These are phyloP conservation scores for Scaptomyza hsui DNA, from an alignment of 1,140 invertebrate genomes.

Conservation along the genomic window DNA sequence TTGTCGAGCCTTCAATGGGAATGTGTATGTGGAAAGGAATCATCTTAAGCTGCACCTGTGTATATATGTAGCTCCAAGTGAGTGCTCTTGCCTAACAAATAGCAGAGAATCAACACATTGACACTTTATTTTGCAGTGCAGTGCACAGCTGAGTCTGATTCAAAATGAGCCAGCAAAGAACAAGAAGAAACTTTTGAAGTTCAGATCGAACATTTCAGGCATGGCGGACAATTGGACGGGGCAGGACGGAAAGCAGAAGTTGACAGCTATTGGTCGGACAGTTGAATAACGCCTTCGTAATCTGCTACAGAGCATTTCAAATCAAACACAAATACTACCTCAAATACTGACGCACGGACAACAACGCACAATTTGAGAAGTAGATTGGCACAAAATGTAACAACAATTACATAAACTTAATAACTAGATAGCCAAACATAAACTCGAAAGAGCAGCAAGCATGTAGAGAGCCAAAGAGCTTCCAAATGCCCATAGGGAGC, in stretches of 20 bases:
- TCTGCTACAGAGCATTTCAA: constrained; percentile 62
- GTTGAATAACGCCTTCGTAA: constrained; percentile 54
- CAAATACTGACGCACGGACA: neutral
- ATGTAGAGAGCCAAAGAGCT: constrained; percentile 39
- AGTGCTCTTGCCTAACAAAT: constrained; percentile 59
- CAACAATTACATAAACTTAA: constrained; percentile 80
- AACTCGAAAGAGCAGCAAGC: constrained; percentile 14
- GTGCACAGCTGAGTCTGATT: constrained; percentile 74
- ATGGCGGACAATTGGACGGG: neutral
- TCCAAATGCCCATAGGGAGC: constrained; percentile 35
- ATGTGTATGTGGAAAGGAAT: constrained; percentile 17
- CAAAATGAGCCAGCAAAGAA: constrained; percentile 32
- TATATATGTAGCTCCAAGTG: constrained; percentile 15
- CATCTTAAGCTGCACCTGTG: constrained; percentile 11
- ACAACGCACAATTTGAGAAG: constrained; percentile 37
- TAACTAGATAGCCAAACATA: constrained; percentile 69
- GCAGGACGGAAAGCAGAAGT: neutral
- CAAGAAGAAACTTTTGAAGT: constrained; percentile 57
- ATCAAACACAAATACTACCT: constrained; percentile 61
- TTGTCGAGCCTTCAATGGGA: constrained; percentile 39
- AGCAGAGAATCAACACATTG: constrained; percentile 64
- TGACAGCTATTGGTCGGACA: constrained; percentile 8
- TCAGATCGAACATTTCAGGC: constrained; percentile 24
- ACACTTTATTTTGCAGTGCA: constrained; percentile 74
- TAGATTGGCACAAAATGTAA: constrained; percentile 37